Evolutionary conservation across 2,113 vertebrate genomes (phyloP), one percentile per base, ranked within the genome.

Genomic region (Hoplias malabaricus): DNA sequence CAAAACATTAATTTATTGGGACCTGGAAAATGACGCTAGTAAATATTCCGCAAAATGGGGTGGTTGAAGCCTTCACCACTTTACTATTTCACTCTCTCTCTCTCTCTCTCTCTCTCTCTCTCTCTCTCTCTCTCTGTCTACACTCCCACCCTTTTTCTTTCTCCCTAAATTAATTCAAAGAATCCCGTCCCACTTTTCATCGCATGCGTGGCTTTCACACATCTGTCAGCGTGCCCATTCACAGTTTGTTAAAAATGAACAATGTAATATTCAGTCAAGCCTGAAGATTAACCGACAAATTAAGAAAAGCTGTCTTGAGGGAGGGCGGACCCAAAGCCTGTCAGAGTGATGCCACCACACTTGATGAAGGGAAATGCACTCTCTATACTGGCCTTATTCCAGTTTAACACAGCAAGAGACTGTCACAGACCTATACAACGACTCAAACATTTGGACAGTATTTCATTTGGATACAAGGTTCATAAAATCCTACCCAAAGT

Each of bases 1-100:
- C 78, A 83, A 85, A 83, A 80, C 56, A 79, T 71, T 53, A 69
- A 82, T 81, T 82, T 73, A 65, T 79, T 38, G 34, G 67, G 73
- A 84, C 75, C 50, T 62, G 34, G 57, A 59, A 74, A 72, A 80
- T 43, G 69, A 50, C 62, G 53, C 65, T 16, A 62, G 81, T 75
- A 77, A 57, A 73, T 53, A 78, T 63, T 53, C 67, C 36, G 29
- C 46, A 9, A 48, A 69, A 77, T 56, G 54, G 71, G 56, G 40
- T 14, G 50, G 12, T 33, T 33, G 63, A 73, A 74, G 65, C 53
- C 40, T 54, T 80, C 75, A 57, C 12, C 23, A 42, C 9, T 81
- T 34, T 61, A 7, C n/a, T 61, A 54, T 29, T 21, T 25, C 50
- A 9, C 25, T 38, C 50, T 80, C 29, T 5, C 71, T 74, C 48